Evolutionary conservation across 2,797 vertebrate species (phyloP), one percentile per base, ranked within the genome.

Genomic region (Sebastes itinus): DNA sequence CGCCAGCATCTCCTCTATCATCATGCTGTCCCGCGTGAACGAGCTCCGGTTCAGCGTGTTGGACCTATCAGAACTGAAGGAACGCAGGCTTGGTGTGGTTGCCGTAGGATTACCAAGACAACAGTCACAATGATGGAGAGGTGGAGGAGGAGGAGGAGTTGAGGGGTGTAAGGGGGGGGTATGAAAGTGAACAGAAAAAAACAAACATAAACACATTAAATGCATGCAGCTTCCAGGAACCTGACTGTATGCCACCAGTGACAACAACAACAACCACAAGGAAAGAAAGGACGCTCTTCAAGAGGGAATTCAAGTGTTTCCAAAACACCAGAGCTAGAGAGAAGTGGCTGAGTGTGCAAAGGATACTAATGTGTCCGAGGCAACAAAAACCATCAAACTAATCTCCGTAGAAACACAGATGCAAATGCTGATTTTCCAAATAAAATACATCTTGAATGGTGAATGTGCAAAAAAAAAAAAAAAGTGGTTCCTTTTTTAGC

Each of bases 41-140:
- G 98, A 99, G 88, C 97, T 99, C 91, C 98, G 94, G 95, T 99
- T 99, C 94, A 99, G 93, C 12, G 98, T 98, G 95, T 98, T 98
- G 91, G 98, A 99, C 97, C 98, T 99, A 97, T 99, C 98, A 96
- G 98, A 99, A 97, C 98, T 99, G 97, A 99, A 99, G 97, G 98
- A 99, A 96, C 97, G 98, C 94, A 99, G 97, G 96, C 98, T 99
- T 90, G 93, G 90, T 92, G 92, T 78, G 84, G 92, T 88, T 88
- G 89, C 59, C 74, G 90, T 54, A 84, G 83, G 90, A 77, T 91
- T 92, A 93, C 89, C 89, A 89, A 90, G 92, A 90, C 90, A 93
- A 94, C 87, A 92, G 90, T 87, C 93, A 97, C 95, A 97, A 84
- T 81, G 92, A 88, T 87, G 87, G 75, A 75, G 77, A 77, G 55